A percentile compares a stretch with the other conserved stretches of the same genome.
Conservation (phyloP, 2,797 vertebrate species). For the Mormyrus proboscirostris region DNA sequence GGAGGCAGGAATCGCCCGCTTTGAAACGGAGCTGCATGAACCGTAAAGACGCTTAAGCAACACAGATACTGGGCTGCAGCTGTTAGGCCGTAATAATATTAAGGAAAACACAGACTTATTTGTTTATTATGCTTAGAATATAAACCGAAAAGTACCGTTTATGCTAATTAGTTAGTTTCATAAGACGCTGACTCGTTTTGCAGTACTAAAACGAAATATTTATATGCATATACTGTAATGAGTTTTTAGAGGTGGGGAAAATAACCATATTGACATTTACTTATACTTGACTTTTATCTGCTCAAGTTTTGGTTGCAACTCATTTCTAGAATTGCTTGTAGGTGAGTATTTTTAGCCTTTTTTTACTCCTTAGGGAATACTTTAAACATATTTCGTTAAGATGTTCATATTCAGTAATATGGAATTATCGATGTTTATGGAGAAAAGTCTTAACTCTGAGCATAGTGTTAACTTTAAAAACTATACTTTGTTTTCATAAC, state of each 20-base stretch:
- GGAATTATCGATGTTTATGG: not conserved
- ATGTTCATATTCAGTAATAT: not conserved
- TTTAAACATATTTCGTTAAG: not conserved
- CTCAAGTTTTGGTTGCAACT: not conserved
- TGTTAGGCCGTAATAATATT: not conserved
- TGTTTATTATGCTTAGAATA: not conserved
- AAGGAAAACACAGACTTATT: not conserved
- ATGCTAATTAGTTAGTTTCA: not conserved
- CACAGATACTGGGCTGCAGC: not conserved
- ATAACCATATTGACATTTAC: not conserved
- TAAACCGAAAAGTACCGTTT: not conserved
- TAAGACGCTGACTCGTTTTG: not conserved
- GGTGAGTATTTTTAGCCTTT: not conserved
- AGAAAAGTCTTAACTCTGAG: not conserved
- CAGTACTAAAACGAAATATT: not conserved
- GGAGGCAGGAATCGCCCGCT: not conserved
- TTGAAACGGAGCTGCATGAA: not conserved
- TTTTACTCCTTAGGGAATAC: not conserved
- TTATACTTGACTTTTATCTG: not conserved
- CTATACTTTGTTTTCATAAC: not conserved
- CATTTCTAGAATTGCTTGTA: not conserved
- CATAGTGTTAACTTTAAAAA: not conserved
- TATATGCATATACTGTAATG: not conserved
- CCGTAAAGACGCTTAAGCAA: not conserved
- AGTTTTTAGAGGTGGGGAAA: not conserved